Conservation (phyloP, 2,888 invertebrate genomes). For the Imbricaverruca yamaguchii region DNA sequence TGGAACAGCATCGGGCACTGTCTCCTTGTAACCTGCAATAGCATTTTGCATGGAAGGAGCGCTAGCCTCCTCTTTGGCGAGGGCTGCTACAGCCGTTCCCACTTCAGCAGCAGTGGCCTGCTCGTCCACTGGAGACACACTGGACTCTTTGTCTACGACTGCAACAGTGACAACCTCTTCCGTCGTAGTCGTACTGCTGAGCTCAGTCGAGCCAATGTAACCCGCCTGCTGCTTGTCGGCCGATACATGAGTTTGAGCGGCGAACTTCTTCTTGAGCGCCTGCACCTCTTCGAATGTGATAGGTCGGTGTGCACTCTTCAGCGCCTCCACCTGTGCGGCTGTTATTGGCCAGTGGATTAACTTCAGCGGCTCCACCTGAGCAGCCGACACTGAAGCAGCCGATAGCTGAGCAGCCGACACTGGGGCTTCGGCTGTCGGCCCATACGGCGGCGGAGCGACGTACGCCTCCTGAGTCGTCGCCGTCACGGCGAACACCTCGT, state of each 20-base stretch:
- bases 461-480: neutral
- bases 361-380: neutral
- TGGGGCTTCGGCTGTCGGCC: neutral
- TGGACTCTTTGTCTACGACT: too few relatives aligned
- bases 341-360: neutral
- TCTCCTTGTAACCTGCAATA: too few relatives aligned
- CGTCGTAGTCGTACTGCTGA: too few relatives aligned
- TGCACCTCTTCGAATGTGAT: neutral
- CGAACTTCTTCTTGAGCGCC: neutral
- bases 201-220: too few relatives aligned
- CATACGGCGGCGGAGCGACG: neutral
- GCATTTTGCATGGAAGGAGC: too few relatives aligned
- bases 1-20: too few relatives aligned
- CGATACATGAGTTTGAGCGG: neutral
- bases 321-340: neutral
- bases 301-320: neutral
- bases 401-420: neutral
- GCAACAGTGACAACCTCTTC: too few relatives aligned
- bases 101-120: too few relatives aligned
- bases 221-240: too few relatives aligned
- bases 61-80: too few relatives aligned
- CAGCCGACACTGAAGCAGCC: neutral
- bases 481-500: neutral
- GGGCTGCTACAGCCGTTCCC: too few relatives aligned
- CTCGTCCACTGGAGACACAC: too few relatives aligned